phyloP scores from a whole-genome alignment of 2,888 invertebrate species.

The Agrochola lota region DNA sequence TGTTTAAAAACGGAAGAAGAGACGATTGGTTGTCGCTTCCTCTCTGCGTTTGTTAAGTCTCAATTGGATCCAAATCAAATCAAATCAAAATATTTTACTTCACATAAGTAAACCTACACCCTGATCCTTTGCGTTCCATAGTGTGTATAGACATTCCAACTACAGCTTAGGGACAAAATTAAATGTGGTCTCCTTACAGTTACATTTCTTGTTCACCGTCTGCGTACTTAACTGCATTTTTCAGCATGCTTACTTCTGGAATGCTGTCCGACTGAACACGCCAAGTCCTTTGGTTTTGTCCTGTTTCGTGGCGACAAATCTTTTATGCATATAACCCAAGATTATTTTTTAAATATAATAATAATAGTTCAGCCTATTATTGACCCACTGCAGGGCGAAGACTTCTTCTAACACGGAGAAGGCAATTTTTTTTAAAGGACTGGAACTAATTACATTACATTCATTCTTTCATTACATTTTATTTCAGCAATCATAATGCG shows the following conservation, averaged over 20 bases:
- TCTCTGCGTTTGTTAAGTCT: background rate
- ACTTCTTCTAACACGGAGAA: background rate
- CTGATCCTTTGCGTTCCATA: background rate
- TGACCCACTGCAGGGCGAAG: background rate
- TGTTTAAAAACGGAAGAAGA: background rate
- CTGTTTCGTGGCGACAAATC: constrained; percentile 11
- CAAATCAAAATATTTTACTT: too few relatives aligned
- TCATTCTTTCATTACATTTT: too few relatives aligned
- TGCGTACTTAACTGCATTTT: constrained; percentile 31
- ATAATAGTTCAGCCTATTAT: background rate
- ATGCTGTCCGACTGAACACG: constrained; percentile 24
- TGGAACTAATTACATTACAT: background rate
- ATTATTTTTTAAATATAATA: background rate
- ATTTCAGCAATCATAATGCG: constrained; percentile 78
- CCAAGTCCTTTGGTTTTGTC: constrained; percentile 7
- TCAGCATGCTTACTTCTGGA: constrained; percentile 13
- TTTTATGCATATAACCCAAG: too few relatives aligned
- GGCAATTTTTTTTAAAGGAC: background rate
- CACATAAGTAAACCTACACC: too few relatives aligned
- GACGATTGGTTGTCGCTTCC: background rate
- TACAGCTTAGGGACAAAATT: background rate
- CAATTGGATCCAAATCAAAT: background rate
- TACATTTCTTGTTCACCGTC: constrained; percentile 32
- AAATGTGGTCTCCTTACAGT: constrained; percentile 28
- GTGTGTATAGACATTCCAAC: background rate